Conservation (phyloP, 2,888 invertebrate species). For the Chorisops tibialis region DNA sequence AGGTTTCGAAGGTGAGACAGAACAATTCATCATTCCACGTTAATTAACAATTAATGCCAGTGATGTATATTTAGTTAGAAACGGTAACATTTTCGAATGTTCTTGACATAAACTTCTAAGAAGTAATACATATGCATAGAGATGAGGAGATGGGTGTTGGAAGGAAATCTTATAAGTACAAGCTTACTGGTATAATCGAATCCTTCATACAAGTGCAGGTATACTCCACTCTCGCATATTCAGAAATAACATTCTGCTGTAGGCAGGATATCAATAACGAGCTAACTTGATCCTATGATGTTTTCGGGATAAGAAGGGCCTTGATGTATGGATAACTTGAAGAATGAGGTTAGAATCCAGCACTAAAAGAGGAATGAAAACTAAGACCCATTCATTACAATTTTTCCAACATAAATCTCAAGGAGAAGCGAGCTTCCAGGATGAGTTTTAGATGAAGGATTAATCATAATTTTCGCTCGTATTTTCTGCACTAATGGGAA, state of each 20-base stretch:
- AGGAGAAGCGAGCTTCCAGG: constrained; percentile 9
- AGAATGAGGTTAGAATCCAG: background rate
- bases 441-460: constrained; percentile 18
- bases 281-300: constrained; percentile 1
- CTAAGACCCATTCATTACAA: constrained; percentile 22
- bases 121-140: background rate
- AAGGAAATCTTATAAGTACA: background rate
- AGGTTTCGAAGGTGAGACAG: background rate
- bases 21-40: constrained; percentile 17
- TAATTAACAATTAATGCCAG: constrained; percentile 25
- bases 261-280: constrained; percentile 20
- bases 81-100: constrained; percentile 1
- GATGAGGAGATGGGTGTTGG: background rate
- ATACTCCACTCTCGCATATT: background rate
- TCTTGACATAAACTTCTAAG: constrained; percentile 5
- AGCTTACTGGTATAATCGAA: background rate
- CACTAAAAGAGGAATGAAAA: background rate
- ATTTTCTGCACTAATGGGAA: constrained; percentile 12
- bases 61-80: constrained; percentile 4
- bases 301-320: background rate
- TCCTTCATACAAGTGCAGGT: background rate
- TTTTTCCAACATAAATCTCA: constrained; percentile 2
- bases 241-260: background rate
- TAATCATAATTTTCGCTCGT: constrained; percentile 7
- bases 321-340: background rate